Conservation (phyloP, 2,113 vertebrate species). For the Numenius arquata region DNA sequence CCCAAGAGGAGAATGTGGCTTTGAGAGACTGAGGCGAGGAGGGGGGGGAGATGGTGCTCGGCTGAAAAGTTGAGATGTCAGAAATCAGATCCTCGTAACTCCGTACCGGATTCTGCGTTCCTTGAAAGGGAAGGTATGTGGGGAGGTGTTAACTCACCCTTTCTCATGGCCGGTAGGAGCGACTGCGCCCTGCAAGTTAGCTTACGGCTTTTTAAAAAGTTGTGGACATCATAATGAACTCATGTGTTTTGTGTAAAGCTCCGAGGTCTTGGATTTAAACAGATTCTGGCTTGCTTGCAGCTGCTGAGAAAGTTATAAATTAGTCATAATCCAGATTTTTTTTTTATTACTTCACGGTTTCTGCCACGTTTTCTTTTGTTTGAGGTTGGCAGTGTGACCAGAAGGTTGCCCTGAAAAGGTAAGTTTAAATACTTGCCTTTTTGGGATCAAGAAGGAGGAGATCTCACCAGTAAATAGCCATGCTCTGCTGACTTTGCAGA, state of each 20-base stretch:
- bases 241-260: background rate
- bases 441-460: background rate
- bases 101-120: background rate
- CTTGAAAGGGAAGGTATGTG: slow-evolving; percentile 47
- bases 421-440: background rate
- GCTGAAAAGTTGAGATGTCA: background rate
- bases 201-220: rapidly evolving
- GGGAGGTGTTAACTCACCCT: background rate
- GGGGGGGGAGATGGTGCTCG: rapidly evolving
- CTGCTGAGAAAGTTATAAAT: background rate
- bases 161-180: background rate
- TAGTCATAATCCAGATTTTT: background rate
- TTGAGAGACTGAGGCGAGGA: background rate
- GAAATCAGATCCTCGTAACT: background rate
- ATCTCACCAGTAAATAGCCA: background rate
- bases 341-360: background rate
- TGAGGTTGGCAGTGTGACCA: background rate
- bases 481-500: background rate
- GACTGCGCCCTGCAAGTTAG: background rate
- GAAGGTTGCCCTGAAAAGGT: background rate
- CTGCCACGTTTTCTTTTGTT: background rate
- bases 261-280: background rate
- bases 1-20: background rate
- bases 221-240: background rate
- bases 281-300: background rate